Percentiles rank a stretch among this genome's conserved stretches.
phyloP scores from a whole-genome alignment of 2,797 vertebrate species.

The Labeo calbasu region DNA sequence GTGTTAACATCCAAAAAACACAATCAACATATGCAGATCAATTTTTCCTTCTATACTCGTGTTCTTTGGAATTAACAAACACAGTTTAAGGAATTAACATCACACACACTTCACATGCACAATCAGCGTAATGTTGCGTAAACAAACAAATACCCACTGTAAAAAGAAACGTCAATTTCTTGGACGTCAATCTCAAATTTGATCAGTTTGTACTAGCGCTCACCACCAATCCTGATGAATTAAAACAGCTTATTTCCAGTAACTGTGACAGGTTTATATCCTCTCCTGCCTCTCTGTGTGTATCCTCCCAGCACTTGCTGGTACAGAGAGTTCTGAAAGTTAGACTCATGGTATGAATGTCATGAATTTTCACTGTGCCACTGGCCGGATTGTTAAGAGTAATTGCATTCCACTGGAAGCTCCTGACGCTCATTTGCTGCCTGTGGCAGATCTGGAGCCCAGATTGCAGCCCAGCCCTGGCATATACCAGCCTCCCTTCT shows the following conservation, averaged over 20 bases:
- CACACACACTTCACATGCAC: not conserved
- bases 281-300: not conserved
- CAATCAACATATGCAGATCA: not conserved
- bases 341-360: conserved; percentile 34
- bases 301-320: conserved; percentile 13
- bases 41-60: not conserved
- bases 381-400: conserved; percentile 47
- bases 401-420: conserved; percentile 49
- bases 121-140: not conserved
- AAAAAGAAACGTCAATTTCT: not conserved
- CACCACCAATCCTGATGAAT: conserved; percentile 2
- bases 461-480: conserved; percentile 22
- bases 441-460: conserved; percentile 42
- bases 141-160: not conserved
- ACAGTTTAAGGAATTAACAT: not conserved
- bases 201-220: not conserved
- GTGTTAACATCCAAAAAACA: not conserved
- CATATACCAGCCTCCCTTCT: conserved; percentile 6
- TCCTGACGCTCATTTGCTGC: conserved; percentile 42
- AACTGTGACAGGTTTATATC: conserved; percentile 23
- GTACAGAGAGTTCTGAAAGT: conserved; percentile 35
- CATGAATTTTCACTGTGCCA: conserved; percentile 49
- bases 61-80: not conserved
- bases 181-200: not conserved
- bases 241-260: conserved; percentile 17